Evolutionary conservation across 2,113 vertebrate genomes (phyloP), one percentile per base, ranked within the genome.

Genomic region (Zingel zingel): DNA sequence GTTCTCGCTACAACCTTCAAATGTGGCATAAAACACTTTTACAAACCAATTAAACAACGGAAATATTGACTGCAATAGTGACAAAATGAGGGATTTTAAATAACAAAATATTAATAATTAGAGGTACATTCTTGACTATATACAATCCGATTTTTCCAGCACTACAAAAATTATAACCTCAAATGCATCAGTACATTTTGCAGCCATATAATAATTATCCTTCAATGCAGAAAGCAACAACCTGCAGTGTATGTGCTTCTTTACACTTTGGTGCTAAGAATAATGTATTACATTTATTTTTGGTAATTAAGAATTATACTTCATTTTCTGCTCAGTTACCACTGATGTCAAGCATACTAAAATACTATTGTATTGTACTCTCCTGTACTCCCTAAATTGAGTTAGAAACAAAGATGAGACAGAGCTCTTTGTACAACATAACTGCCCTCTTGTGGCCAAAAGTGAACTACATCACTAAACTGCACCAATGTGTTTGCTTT

Each of bases 371-470:
- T 27, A 27, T 27, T 27, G 27, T 2, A 27, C 27, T 27, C 27
- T 57, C 1, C 68, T 23, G 5, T 62, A 3, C 36, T 47, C 25
- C 21, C 9, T 5, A 30, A 48, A n/a, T 25, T 30, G 3, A 67
- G 3, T 19, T 18, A 23, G 8, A 43, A 30, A 50, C 19, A 45
- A 10, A 16, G 15, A 53, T 25, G 21, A 25, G 14, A 16, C 69
- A 15, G 3, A 27, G 10, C n/a, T 45, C 14, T 48, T 8, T 0
- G 25, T 54, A 8, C 19, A 56, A 30, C 25, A 23, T 6, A 9
- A 25, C 2, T 9, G 33, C 86, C 90, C 83, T 85, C 92, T 81
- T 63, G 83, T 74, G 93, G 88, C 36, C 18, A 36, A 59, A 72
- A 18, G 45, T 43, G 30, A 61, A 19, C 36, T 61, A 48, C 19